phyloP scores from a whole-genome alignment of 2,113 vertebrate species.

The Columbina picui region DNA sequence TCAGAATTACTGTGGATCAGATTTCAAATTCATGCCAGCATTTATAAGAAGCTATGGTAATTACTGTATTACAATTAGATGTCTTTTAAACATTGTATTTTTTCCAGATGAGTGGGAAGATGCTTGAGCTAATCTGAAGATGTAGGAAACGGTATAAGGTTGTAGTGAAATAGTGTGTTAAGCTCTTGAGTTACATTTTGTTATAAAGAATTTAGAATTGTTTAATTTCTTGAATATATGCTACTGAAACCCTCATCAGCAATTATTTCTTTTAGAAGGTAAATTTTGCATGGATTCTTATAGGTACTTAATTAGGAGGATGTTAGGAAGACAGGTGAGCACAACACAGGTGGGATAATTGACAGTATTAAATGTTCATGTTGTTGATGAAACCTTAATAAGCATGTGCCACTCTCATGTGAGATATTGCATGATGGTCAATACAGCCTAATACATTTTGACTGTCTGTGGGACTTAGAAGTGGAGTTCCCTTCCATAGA shows the following conservation, averaged over 20 bases:
- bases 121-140: neutral
- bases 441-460: neutral
- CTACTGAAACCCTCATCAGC: neutral
- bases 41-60: neutral
- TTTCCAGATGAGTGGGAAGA: neutral
- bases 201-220: neutral
- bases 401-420: accelerated
- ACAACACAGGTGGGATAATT: neutral
- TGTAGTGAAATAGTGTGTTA: neutral
- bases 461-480: neutral
- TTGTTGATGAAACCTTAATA: neutral
- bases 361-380: neutral
- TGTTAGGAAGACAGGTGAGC: neutral
- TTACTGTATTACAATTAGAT: neutral
- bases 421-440: neutral
- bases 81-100: neutral
- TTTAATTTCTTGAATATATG: neutral
- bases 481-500: neutral
- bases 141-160: neutral
- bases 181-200: neutral
- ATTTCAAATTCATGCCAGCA: neutral
- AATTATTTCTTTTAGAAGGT: neutral
- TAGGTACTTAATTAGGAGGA: neutral
- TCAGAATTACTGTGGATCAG: neutral
- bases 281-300: neutral